Conservation (phyloP, 2,888 invertebrate species). For the Tolmerus cingulatus region DNA sequence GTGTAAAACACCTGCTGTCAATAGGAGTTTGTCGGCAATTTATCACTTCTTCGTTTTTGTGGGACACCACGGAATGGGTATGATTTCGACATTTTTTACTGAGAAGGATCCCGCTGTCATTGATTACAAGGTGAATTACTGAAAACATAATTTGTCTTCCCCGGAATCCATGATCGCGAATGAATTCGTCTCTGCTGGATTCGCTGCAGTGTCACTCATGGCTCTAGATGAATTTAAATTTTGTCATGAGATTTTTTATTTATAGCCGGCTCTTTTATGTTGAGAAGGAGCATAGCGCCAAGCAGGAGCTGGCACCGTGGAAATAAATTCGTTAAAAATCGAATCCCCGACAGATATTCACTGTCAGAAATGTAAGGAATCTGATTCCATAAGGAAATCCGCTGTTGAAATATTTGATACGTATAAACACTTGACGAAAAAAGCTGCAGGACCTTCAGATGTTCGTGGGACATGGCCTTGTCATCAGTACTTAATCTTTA, state of each 20-base stretch:
- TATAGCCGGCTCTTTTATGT: background rate
- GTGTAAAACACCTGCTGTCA: conserved; percentile 24
- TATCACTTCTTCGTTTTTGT: conserved; percentile 9
- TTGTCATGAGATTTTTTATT: background rate
- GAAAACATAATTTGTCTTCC: background rate
- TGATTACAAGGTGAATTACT: background rate
- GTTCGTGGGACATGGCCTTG: background rate
- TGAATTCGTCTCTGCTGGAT: background rate
- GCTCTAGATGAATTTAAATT: background rate
- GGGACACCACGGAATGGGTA: background rate
- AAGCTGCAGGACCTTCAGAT: background rate
- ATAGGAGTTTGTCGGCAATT: conserved; percentile 3
- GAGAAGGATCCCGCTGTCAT: background rate
- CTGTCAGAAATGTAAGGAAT: conserved; percentile 4
- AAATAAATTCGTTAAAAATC: conserved; percentile 10
- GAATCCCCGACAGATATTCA: background rate
- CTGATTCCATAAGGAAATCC: background rate
- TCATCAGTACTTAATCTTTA: conserved; percentile 4
- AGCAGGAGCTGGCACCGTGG: background rate
- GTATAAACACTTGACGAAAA: background rate
- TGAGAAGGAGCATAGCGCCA: background rate
- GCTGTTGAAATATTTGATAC: background rate
- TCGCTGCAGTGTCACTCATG: background rate
- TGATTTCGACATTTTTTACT: background rate
- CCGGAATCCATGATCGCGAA: background rate